phyloP scores from a whole-genome alignment of 2,113 vertebrate genomes.

The Callipepla squamata region DNA sequence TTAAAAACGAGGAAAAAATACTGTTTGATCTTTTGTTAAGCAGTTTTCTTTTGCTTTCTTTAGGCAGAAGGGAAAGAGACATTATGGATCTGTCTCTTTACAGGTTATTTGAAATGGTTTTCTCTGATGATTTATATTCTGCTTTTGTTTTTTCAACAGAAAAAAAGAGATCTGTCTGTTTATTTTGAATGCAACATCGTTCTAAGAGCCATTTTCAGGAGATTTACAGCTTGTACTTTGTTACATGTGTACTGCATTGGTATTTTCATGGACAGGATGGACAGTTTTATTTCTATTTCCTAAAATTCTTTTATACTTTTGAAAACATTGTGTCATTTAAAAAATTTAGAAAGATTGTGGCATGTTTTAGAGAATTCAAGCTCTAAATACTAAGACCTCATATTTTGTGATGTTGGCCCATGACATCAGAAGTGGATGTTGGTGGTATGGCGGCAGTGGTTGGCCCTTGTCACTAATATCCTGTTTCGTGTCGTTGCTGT shows the following conservation, averaged over 20 bases:
- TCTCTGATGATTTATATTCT: background rate
- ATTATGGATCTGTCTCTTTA: background rate
- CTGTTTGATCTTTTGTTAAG: background rate
- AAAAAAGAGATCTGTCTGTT: background rate
- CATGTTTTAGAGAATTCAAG: background rate
- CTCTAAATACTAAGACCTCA: background rate
- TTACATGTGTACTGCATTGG: background rate
- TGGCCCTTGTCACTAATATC: too few species aligned
- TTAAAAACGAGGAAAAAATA: background rate
- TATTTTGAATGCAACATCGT: background rate
- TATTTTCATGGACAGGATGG: conserved; percentile 38
- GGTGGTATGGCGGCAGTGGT: too few species aligned
- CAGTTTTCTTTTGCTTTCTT: background rate
- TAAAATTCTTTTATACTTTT: background rate
- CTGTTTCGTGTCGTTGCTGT: too few species aligned
- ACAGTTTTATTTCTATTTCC: background rate
- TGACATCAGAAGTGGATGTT: too few species aligned
- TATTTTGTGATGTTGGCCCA: too few species aligned
- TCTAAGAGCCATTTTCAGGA: background rate
- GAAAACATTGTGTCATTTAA: background rate
- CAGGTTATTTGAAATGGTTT: background rate
- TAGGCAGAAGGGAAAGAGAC: background rate
- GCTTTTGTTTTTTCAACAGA: background rate
- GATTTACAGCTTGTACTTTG: background rate
- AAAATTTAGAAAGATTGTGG: background rate